phyloP scores from a whole-genome alignment of 2,888 invertebrate species.

The Mimas tiliae region DNA sequence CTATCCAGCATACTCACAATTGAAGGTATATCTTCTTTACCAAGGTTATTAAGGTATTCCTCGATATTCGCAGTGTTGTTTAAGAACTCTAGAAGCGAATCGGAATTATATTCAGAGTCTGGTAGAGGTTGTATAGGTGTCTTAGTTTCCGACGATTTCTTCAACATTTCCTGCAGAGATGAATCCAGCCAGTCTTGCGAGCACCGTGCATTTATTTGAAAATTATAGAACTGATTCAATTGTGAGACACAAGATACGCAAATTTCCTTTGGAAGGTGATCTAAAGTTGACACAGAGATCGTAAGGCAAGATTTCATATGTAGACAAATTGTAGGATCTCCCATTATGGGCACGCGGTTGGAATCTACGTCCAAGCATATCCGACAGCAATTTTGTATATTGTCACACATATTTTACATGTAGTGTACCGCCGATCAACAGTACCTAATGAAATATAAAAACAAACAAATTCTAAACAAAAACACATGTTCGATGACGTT shows the following conservation, averaged over 20 bases:
- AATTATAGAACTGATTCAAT: conserved; percentile 73
- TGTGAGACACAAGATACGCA: conserved; percentile 71
- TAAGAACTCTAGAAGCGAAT: conserved; percentile 76
- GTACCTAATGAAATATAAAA: too few relatives aligned
- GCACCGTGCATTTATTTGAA: conserved; percentile 74
- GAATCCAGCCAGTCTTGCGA: conserved; percentile 79
- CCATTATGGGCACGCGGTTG: conserved; percentile 67
- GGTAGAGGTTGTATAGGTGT: conserved; percentile 72
- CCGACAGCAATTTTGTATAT: conserved; percentile 67
- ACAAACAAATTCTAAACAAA: background rate
- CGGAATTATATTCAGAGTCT: conserved; percentile 79
- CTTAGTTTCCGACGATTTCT: conserved; percentile 63
- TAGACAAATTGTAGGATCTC: conserved; percentile 65
- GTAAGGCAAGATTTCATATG: conserved; percentile 74
- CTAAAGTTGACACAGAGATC: conserved; percentile 58
- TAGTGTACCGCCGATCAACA: background rate
- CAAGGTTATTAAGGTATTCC: conserved; percentile 73
- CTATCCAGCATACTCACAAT: conserved; percentile 75
- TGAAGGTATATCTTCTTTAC: conserved; percentile 78
- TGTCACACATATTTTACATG: conserved; percentile 58
- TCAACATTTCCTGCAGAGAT: conserved; percentile 59
- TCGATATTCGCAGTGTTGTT: conserved; percentile 79
- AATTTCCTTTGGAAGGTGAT: conserved; percentile 69
- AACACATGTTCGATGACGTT: conserved; percentile 2
- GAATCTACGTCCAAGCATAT: conserved; percentile 71